Evolutionary conservation across 1,140 invertebrate genomes (phyloP).

Genomic region (Lepidostoma basale): DNA sequence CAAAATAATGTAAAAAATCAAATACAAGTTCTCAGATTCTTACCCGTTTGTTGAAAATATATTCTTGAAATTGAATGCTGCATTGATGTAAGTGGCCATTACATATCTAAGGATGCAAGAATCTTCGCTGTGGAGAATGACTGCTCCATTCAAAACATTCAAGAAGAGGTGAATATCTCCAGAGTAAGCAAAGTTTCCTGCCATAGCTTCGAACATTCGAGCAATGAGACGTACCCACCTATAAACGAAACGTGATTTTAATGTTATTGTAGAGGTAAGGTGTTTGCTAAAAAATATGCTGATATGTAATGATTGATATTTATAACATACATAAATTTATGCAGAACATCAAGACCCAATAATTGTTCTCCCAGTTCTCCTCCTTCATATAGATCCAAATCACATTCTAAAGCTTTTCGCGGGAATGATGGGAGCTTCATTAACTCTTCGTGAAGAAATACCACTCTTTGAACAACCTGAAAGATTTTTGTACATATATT

Average conservation of each 20-base stretch:
- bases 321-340: slow-evolving; percentile 84
- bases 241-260: slow-evolving; percentile 1
- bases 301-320: not conserved
- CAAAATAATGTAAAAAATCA: slow-evolving; percentile 26
- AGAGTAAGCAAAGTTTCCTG: slow-evolving; percentile 96
- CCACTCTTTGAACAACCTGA: slow-evolving; percentile 89
- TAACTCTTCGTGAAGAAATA: slow-evolving; percentile 98
- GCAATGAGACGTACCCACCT: slow-evolving; percentile 94
- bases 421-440: slow-evolving; percentile 99
- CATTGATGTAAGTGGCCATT: slow-evolving; percentile 96
- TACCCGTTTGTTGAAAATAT: slow-evolving; percentile 97
- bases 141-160: slow-evolving; percentile 95
- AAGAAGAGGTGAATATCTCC: slow-evolving; percentile 97
- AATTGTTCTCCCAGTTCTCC: slow-evolving; percentile 92
- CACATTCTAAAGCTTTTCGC: slow-evolving; percentile 94
- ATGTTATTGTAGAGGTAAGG: not conserved
- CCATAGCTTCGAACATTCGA: slow-evolving; percentile 98
- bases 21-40: slow-evolving; percentile 36
- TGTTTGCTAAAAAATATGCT: not conserved
- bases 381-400: slow-evolving; percentile 90
- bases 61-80: slow-evolving; percentile 97
- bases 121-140: slow-evolving; percentile 97
- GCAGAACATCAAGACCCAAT: slow-evolving; percentile 91
- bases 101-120: slow-evolving; percentile 94
- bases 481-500: slow-evolving; percentile 32